These are phyloP conservation scores for Thermophis baileyi DNA, from an alignment of 2,113 vertebrate species.

Conservation along the genomic window DNA sequence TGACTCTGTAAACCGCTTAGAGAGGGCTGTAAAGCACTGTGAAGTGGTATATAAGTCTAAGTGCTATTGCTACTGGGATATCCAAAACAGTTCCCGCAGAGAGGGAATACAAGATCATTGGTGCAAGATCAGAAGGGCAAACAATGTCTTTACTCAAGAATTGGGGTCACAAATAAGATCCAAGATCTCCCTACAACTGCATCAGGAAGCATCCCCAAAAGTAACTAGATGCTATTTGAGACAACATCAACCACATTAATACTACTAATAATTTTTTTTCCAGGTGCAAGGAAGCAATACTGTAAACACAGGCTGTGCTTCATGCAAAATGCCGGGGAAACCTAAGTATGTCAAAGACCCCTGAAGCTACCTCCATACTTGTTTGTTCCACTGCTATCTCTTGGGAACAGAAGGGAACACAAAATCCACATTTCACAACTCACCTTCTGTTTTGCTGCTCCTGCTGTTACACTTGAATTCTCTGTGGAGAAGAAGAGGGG, in stretches of 20 bases:
- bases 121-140: background rate
- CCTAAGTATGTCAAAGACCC: background rate
- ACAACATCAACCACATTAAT: background rate
- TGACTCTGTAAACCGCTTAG: no score
- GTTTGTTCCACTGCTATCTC: background rate
- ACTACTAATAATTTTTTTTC: background rate
- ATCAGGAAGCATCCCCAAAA: background rate
- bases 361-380: no score
- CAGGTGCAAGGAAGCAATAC: background rate
- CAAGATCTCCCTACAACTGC: background rate
- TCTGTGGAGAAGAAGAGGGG: constrained; percentile 55
- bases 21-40: no score
- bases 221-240: background rate
- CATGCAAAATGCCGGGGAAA: background rate
- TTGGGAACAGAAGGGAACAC: background rate
- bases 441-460: constrained; percentile 74
- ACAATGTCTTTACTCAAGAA: background rate
- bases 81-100: background rate
- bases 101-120: background rate
- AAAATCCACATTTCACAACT: constrained; percentile 37
- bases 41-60: no score
- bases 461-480: constrained; percentile 72
- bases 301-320: background rate
- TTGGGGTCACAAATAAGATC: background rate
- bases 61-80: no score